A percentile compares a stretch with the other conserved stretches of the same genome.
Evolutionary conservation across 2,113 vertebrate genomes (phyloP).

Genomic region (Hyaena hyaena): DNA sequence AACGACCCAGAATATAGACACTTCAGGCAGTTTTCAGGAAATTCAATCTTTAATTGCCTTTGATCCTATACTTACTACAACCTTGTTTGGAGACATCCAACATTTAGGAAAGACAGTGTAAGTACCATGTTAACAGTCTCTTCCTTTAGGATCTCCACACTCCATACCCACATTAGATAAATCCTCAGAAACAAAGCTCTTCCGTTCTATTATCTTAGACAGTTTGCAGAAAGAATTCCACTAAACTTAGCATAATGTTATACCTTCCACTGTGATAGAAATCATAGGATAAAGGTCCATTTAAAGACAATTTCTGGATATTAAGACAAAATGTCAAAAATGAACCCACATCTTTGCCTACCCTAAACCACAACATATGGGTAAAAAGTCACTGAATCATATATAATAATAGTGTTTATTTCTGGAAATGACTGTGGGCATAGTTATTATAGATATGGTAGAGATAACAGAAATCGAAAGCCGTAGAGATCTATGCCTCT

Average conservation of each 20-base stretch:
- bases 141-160: background rate
- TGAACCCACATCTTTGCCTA: background rate
- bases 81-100: background rate
- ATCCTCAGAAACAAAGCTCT: background rate
- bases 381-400: background rate
- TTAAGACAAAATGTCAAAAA: background rate
- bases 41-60: conserved; percentile 58
- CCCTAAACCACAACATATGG: background rate
- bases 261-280: background rate
- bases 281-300: background rate
- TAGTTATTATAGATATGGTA: background rate
- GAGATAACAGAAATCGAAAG: background rate
- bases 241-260: background rate
- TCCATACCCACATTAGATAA: background rate
- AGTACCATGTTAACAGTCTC: background rate
- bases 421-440: background rate
- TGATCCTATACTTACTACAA: conserved; percentile 48
- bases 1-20: conserved; percentile 49
- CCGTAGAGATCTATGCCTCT: background rate
- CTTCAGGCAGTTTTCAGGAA: conserved; percentile 55
- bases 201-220: background rate
- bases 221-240: background rate
- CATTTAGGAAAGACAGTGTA: conserved; percentile 42
- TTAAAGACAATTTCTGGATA: background rate
- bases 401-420: background rate